A percentile compares a stretch with the other conserved stretches of the same genome.
phyloP scores from a whole-genome alignment of 2,113 vertebrate genomes.

The Corythornis vintsioides region DNA sequence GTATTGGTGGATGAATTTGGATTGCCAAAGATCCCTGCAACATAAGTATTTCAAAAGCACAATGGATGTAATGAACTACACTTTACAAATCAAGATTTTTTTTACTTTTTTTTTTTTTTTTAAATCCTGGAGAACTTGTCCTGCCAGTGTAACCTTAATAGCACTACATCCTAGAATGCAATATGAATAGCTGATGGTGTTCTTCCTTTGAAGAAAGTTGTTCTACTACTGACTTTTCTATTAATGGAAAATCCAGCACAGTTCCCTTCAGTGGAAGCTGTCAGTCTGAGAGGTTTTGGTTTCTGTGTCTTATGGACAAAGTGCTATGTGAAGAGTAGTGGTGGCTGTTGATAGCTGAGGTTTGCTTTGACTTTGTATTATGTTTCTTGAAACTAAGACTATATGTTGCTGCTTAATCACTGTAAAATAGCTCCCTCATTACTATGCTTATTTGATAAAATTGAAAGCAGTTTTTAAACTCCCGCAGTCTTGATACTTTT shows the following conservation, averaged over 20 bases:
- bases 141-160: conserved; percentile 60
- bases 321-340: conserved; percentile 40
- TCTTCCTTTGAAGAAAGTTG: conserved; percentile 63
- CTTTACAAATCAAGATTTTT: conserved; percentile 15
- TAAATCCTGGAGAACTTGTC: conserved; percentile 48
- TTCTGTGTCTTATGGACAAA: conserved; percentile 29
- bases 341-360: conserved; percentile 49
- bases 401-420: conserved; percentile 2
- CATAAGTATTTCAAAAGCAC: conserved; percentile 76
- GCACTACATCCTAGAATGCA: conserved; percentile 62
- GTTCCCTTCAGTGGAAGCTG: conserved; percentile 1
- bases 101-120: conserved; percentile 22
- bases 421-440: conserved; percentile 55
- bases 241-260: background rate
- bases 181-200: conserved; percentile 12
- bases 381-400: conserved; percentile 22
- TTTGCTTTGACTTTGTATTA: conserved; percentile 49
- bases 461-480: conserved; percentile 46
- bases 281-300: conserved; percentile 45
- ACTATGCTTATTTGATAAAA: conserved; percentile 36
- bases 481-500: background rate
- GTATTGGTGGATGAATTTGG: conserved; percentile 97
- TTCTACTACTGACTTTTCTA: conserved; percentile 52
- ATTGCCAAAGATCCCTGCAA: conserved; percentile 94
- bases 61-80: conserved; percentile 19